phyloP scores from a whole-genome alignment of 2,113 vertebrate species.

The Megaceryle maxima region DNA sequence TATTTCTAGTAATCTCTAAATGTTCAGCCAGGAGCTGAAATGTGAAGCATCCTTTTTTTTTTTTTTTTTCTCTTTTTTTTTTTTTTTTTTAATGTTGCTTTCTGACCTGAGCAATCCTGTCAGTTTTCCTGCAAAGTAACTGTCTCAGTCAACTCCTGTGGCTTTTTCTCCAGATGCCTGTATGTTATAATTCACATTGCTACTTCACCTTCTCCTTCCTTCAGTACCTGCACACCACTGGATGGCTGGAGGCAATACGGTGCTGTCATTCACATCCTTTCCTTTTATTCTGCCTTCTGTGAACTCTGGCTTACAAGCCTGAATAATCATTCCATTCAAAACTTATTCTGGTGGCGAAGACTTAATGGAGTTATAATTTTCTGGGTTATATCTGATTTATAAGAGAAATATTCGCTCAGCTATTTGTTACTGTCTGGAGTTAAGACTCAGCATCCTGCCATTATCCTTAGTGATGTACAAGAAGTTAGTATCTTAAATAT shows the following conservation, averaged over 20 bases:
- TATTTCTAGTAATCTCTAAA: not conserved
- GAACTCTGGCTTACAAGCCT: not conserved
- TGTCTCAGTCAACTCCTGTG: not conserved
- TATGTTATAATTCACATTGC: not conserved
- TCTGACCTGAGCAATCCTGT: not conserved
- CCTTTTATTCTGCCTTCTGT: not conserved
- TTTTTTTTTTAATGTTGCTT: not conserved
- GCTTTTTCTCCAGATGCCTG: not conserved
- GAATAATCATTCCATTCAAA: not conserved
- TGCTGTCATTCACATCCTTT: not conserved
- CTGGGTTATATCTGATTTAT: not conserved
- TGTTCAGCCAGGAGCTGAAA: not conserved
- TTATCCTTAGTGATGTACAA: not conserved
- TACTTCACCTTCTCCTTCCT: not conserved
- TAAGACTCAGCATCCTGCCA: not conserved
- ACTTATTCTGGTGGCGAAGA: not conserved
- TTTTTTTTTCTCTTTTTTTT: not conserved
- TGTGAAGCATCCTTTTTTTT: not conserved
- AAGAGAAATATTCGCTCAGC: not conserved
- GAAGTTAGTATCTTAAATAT: not conserved
- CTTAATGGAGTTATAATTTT: not conserved
- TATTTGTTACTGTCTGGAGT: not conserved
- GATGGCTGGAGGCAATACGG: not conserved
- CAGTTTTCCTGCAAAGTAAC: fast-evolving
- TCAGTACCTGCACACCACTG: fast-evolving